Conservation (phyloP, 2,113 vertebrate genomes). For the Podarcis muralis region DNA sequence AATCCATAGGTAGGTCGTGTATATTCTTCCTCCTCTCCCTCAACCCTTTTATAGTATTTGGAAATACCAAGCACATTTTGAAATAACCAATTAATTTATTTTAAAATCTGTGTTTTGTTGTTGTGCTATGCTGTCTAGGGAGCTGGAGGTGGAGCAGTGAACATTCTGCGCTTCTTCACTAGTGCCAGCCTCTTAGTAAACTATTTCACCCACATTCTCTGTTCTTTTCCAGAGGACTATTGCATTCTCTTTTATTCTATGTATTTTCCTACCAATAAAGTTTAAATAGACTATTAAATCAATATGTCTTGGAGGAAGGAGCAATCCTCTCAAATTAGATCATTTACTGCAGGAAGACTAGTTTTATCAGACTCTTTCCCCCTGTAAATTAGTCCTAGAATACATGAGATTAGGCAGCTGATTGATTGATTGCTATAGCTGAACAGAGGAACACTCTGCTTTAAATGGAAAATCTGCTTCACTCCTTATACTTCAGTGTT, state of each 20-base stretch:
- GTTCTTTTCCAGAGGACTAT: background rate
- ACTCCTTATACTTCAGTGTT: background rate
- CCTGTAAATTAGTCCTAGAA: background rate
- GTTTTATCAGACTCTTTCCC: background rate
- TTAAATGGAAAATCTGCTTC: background rate
- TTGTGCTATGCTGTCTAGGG: background rate
- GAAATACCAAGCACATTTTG: background rate
- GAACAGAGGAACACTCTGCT: background rate
- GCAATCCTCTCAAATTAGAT: background rate
- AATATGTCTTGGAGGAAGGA: background rate
- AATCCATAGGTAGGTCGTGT: background rate
- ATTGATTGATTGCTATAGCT: background rate
- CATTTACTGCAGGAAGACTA: background rate
- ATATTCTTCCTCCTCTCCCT: background rate
- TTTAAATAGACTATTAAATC: constrained; percentile 1
- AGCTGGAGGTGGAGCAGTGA: background rate
- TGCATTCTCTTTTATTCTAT: background rate
- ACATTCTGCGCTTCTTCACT: no score
- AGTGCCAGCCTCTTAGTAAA: background rate
- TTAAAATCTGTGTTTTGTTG: background rate
- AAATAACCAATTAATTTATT: background rate
- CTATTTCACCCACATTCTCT: background rate
- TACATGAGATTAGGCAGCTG: background rate
- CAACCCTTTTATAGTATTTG: background rate
- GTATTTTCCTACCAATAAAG: background rate